phyloP scores from a whole-genome alignment of 2,113 vertebrate genomes.

The Phylloscopus whistleri region DNA sequence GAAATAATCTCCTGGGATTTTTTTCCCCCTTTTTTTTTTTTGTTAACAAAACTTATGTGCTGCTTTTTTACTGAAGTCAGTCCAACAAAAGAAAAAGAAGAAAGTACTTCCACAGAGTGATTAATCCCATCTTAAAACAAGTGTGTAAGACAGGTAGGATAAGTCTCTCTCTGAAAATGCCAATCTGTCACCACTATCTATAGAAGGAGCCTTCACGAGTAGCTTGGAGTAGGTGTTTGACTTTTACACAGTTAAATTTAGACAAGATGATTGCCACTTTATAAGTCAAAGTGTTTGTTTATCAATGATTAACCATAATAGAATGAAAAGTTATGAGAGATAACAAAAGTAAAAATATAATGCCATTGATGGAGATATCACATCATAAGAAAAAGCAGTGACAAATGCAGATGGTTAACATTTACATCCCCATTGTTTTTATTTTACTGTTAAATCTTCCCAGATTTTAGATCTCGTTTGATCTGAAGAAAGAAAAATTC shows the following conservation, averaged over 20 bases:
- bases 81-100: neutral
- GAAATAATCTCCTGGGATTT: neutral
- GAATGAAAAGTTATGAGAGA: conserved; percentile 59
- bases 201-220: conserved; percentile 61
- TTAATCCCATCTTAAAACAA: conserved; percentile 51
- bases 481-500: conserved; percentile 72
- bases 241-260: conserved; percentile 67
- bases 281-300: conserved; percentile 70
- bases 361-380: conserved; percentile 56
- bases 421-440: conserved; percentile 74
- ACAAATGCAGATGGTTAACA: conserved; percentile 76
- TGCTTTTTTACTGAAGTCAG: neutral
- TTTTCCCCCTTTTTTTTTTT: no score
- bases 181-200: conserved; percentile 68
- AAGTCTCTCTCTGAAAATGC: conserved; percentile 54
- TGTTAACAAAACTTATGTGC: neutral
- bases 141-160: conserved; percentile 68
- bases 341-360: conserved; percentile 52
- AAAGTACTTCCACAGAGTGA: conserved; percentile 28
- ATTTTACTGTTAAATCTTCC: conserved; percentile 77
- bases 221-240: conserved; percentile 68
- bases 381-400: conserved; percentile 59
- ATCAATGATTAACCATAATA: conserved; percentile 72
- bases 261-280: conserved; percentile 61
- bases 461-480: conserved; percentile 75